Evolutionary conservation across 1,140 invertebrate genomes (phyloP), one percentile per base, ranked within the genome.

Genomic region (Zaprionus vittiger): DNA sequence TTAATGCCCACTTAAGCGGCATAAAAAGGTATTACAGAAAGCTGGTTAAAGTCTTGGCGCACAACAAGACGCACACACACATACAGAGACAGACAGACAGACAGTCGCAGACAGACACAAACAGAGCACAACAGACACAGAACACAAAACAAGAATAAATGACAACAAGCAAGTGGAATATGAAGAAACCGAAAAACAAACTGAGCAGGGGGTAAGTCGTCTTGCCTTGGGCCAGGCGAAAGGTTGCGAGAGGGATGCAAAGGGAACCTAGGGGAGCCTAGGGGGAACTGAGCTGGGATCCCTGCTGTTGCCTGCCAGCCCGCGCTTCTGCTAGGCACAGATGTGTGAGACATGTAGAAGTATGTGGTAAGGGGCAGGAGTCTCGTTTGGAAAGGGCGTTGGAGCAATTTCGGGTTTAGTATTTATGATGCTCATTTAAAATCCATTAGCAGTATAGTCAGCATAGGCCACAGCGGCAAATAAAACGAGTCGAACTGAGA

Each of bases 371-470:
- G 4, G 56, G 15, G n/a, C 49, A 24, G 55, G n/a, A 34, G 55
- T 0, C 22, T 15, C 38, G 20, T 14, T 24, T 28, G 22, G 2
- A 24, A 52, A 52, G 54, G 62, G 71, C 62, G 63, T 67, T 66
- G 47, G n/a, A 74, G 71, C 71, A 81, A 81, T 81, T 81, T 79
- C 69, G 73, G 79, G 68, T 73, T 81, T 82, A 67, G 56, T 92
- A 91, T 92, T 92, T 92, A 92, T 92, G 91, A 87, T 86, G 85
- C 90, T 92, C 91, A 92, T 92, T 92, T 91, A 92, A 92, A 92
- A 92, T 92, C 91, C 91, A 92, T 92, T 92, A 92, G 91, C 83
- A 90, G 83, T 72, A 78, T 64, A 80, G 80, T 79, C 72, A 73
- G 83, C 69, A 72, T 77, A 65, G 79, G 72, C 78, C 73, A 79